phyloP scores from a whole-genome alignment of 2,113 vertebrate genomes.

The Misgurnus mizolepis region DNA sequence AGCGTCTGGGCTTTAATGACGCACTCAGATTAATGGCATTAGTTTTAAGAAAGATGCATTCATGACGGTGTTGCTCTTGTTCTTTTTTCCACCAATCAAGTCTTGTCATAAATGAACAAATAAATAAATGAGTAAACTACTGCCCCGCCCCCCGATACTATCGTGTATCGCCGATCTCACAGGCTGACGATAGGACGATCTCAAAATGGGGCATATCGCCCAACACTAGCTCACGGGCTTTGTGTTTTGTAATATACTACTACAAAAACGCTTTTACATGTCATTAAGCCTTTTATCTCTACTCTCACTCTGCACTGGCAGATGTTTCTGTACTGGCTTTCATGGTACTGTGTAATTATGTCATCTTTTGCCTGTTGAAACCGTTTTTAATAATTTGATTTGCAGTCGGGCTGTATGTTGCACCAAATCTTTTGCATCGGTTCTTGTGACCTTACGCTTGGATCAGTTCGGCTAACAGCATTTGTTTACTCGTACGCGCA shows the following conservation, averaged over 20 bases:
- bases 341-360: conserved; percentile 39
- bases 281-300: conserved; percentile 41
- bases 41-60: too few species aligned
- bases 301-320: conserved; percentile 16
- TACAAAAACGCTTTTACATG: conserved; percentile 15
- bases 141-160: too few species aligned
- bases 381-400: conserved; percentile 37
- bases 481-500: conserved; percentile 32
- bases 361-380: conserved; percentile 44
- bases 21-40: too few species aligned
- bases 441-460: background rate
- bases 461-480: background rate
- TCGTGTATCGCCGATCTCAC: too few species aligned
- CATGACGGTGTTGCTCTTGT: too few species aligned
- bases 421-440: background rate
- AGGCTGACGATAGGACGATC: too few species aligned
- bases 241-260: conserved; percentile 37
- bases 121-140: too few species aligned
- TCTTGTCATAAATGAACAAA: too few species aligned
- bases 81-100: too few species aligned
- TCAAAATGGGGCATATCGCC: too few species aligned
- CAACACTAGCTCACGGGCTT: conserved; percentile 48
- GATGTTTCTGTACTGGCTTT: conserved; percentile 41
- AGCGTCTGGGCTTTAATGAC: too few species aligned
- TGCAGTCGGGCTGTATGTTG: conserved; percentile 11